Conservation (phyloP, 2,888 invertebrate species). For the Xylota segnis region DNA sequence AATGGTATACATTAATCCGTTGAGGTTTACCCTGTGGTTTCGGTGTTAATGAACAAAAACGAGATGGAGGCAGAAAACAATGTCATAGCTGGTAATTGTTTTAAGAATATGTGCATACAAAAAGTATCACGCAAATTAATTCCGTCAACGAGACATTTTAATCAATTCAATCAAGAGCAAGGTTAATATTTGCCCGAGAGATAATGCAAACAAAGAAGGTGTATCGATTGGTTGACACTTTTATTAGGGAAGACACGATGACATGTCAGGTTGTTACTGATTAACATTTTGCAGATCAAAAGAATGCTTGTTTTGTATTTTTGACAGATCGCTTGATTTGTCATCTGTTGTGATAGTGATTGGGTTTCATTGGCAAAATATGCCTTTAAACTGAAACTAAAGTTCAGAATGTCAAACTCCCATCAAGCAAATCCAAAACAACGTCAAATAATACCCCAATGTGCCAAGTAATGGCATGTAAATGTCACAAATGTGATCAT, state of each 20-base stretch:
- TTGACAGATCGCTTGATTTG: too few species aligned
- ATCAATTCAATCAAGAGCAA: not conserved
- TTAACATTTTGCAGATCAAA: too few species aligned
- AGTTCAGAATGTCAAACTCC: too few species aligned
- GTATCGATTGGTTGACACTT: slow-evolving; percentile 10
- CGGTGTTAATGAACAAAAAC: slow-evolving; percentile 18
- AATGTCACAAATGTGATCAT: not conserved
- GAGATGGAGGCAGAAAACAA: not conserved
- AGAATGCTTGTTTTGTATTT: too few species aligned
- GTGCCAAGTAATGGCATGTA: not conserved
- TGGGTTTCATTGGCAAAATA: too few species aligned
- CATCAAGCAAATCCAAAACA: not conserved
- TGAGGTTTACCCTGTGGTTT: slow-evolving; percentile 24
- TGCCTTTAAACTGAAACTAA: too few species aligned
- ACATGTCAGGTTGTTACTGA: too few species aligned
- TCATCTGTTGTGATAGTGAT: too few species aligned
- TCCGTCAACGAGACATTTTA: slow-evolving; percentile 1
- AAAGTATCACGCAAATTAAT: slow-evolving; percentile 14
- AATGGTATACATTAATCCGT: slow-evolving; percentile 8
- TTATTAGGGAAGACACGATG: too few species aligned
- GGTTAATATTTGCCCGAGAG: not conserved
- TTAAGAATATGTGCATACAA: not conserved
- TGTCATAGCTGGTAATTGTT: slow-evolving; percentile 21
- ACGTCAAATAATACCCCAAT: not conserved
- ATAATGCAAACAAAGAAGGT: not conserved